Conservation (phyloP, 2,888 invertebrate genomes). For the Taphrorychus bicolor region DNA sequence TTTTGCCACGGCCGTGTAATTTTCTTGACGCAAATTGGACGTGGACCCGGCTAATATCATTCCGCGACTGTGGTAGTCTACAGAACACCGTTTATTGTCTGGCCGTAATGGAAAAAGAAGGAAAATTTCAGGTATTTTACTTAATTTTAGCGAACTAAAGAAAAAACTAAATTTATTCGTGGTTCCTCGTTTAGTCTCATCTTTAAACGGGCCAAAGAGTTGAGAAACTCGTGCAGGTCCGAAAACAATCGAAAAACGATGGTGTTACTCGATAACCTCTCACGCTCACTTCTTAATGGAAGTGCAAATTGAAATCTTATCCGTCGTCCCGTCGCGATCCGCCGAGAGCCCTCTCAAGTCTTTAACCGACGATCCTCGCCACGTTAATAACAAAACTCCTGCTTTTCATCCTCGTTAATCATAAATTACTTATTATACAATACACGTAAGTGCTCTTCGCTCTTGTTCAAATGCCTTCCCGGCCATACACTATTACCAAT, state of each 20-base stretch:
- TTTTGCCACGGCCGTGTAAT: conserved; percentile 14
- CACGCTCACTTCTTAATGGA: not conserved
- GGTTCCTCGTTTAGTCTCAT: too few species aligned
- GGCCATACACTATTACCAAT: too few species aligned
- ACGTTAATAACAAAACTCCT: not conserved
- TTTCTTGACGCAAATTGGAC: conserved; percentile 27
- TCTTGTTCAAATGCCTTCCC: too few species aligned
- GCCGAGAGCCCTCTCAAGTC: too few species aligned
- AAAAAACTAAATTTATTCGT: too few species aligned
- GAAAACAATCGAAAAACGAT: not conserved
- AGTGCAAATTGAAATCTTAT: not conserved
- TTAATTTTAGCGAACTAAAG: too few species aligned
- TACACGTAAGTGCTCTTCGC: not conserved
- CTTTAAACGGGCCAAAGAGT: too few species aligned
- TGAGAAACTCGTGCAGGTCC: too few species aligned
- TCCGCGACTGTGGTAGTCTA: not conserved
- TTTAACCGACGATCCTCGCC: not conserved
- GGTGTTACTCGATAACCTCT: not conserved
- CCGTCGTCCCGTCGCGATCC: not conserved
- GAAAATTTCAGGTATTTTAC: too few species aligned
- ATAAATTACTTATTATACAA: not conserved
- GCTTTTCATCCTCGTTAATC: not conserved
- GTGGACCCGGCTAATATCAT: not conserved
- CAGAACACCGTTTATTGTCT: too few species aligned
- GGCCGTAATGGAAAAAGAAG: too few species aligned